Conservation (phyloP, 2,797 vertebrate species). For the Tapirus indicus region DNA sequence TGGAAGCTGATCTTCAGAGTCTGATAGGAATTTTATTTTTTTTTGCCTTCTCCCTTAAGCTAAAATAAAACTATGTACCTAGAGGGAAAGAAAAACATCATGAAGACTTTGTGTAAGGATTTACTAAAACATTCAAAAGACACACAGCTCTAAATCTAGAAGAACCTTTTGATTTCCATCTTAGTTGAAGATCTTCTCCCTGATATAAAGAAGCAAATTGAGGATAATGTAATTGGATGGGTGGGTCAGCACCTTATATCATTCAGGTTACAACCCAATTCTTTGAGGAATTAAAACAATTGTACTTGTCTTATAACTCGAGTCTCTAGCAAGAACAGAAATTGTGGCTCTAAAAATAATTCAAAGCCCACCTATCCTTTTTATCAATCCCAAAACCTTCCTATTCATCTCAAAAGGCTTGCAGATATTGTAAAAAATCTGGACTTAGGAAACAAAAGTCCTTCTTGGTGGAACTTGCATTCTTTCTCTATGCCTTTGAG, state of each 20-base stretch:
- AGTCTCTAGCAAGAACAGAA: neutral
- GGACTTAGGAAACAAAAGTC: neutral
- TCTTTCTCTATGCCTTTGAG: neutral
- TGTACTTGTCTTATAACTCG: neutral
- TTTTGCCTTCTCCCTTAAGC: neutral
- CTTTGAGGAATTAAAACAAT: neutral
- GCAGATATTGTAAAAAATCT: neutral
- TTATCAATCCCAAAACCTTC: neutral
- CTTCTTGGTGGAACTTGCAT: neutral
- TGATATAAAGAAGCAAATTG: neutral
- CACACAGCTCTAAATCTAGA: neutral
- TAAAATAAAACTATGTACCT: neutral
- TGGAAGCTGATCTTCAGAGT: neutral
- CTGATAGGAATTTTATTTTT: neutral
- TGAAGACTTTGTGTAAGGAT: neutral
- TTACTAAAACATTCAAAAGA: neutral
- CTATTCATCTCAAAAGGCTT: neutral
- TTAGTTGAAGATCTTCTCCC: neutral
- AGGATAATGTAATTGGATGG: neutral
- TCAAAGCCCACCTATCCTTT: neutral
- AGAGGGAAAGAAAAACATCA: neutral
- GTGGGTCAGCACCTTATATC: neutral
- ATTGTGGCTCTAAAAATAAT: neutral
- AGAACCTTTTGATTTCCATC: neutral
- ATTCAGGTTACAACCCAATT: neutral